A percentile compares a stretch with the other conserved stretches of the same genome.
Conservation (phyloP, 30 jellyfish, hydroid and myxozoan species). For the Nemopilema nomurai region DNA sequence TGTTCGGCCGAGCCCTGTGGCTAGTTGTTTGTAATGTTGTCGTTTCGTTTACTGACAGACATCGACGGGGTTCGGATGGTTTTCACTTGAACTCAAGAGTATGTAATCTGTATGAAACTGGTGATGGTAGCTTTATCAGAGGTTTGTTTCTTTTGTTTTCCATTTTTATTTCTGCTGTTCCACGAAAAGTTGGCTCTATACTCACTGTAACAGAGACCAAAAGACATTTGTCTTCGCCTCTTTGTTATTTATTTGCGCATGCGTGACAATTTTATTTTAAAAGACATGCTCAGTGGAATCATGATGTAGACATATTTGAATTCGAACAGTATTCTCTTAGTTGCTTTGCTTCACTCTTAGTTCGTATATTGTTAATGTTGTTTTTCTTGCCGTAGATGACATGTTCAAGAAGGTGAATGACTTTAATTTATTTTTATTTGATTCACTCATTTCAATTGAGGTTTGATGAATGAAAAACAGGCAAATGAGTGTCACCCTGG, state of each 20-base stretch:
- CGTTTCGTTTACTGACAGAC: conserved; percentile 31
- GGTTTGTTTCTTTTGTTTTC: conserved; percentile 36
- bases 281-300: too few species aligned
- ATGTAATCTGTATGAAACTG: conserved; percentile 87
- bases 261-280: too few species aligned
- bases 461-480: too few species aligned
- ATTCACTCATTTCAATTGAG: too few species aligned
- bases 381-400: conserved; percentile 72
- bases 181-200: too few species aligned
- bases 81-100: conserved; percentile 88
- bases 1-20: too few species aligned
- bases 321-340: not conserved
- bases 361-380: not conserved
- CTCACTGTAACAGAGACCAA: too few species aligned
- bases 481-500: too few species aligned
- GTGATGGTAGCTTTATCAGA: conserved; percentile 95
- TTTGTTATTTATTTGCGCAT: too few species aligned
- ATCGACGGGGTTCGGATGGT: conserved; percentile 97
- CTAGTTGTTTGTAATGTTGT: too few species aligned
- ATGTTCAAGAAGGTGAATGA: conserved; percentile 89
- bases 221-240: too few species aligned
- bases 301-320: too few species aligned
- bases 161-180: not conserved
- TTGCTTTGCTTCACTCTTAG: not conserved
- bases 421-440: not conserved